Evolutionary conservation across 2,797 vertebrate genomes (phyloP), one percentile per base, ranked within the genome.

Genomic region (Rhynchonycteris naso): DNA sequence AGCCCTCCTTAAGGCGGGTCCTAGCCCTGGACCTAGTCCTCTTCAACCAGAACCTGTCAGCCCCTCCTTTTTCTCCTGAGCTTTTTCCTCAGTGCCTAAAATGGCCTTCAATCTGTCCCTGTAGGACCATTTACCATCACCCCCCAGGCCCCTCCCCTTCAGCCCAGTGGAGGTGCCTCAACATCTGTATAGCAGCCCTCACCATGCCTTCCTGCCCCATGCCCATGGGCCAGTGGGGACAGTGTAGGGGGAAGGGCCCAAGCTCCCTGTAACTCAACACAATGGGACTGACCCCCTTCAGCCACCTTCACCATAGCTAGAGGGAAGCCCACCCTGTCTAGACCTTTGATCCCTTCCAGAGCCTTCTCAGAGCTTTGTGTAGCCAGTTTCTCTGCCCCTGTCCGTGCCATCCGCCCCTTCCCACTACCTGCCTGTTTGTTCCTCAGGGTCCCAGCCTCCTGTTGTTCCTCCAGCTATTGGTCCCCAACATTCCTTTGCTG

Each of bases 381-480:
- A 19, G 14, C 9, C 58, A 26, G 54, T 58, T 2, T 11, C 14
- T 43, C 0, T 3, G 1, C 2, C 35, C 28, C 7, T 80, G 22
- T 43, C 2, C 4, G 21, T 7, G n/a, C n/a, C 54, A 65, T 38
- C 11, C 1, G n/a, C 30, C n/a, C 38, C 50, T 30, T 30, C 28
- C 50, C 1, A 0, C 6, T 0, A 15, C 52, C 61, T 35, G 18
- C 14, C 35, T 0, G 2, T 18, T 5, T 1, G n/a, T 26, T 22
- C 43, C 2, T 24, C 54, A 15, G 86, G 61, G 38, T n/a, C 38
- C 38, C 26, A 12, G 52, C 9, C 54, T 24, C 54, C 43, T 8
- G 54, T 8, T 22, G 5, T 5, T 30, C 15, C 24, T 38, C 47
- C 50, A 1, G 54, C 54, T 7, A 16, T 4, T 1, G 9, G 35